These are phyloP conservation scores for Tribolium freemani DNA, from an alignment of 2,888 invertebrate genomes.

Conservation along the genomic window DNA sequence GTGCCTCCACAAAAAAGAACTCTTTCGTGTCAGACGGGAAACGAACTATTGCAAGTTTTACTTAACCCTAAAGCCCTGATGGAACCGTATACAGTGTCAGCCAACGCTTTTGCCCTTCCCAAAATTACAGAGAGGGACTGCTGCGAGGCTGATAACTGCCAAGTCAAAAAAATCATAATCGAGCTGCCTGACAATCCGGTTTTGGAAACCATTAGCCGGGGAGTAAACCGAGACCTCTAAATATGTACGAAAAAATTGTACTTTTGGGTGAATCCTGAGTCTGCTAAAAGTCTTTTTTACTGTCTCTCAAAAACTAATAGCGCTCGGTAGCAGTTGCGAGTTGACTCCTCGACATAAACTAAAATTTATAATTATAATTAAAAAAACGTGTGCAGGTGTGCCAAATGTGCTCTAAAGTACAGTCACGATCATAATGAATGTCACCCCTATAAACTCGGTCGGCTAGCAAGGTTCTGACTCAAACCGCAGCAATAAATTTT, in stretches of 20 bases:
- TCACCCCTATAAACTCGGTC: too few species aligned
- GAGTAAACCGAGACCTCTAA: too few species aligned
- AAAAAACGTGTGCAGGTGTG: not conserved
- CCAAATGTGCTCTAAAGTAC: not conserved
- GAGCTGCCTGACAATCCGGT: constrained; percentile 57
- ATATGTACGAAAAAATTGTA: too few species aligned
- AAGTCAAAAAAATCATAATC: constrained; percentile 68
- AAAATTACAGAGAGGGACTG: constrained; percentile 62
- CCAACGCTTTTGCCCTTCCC: constrained; percentile 45
- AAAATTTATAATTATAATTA: not conserved
- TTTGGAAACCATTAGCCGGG: not conserved
- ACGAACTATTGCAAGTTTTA: constrained; percentile 63
- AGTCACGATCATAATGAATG: too few species aligned
- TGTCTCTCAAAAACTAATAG: too few species aligned
- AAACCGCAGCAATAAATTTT: too few species aligned
- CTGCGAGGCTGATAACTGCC: constrained; percentile 65
- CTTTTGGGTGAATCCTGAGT: too few species aligned
- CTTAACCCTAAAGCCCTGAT: constrained; percentile 59
- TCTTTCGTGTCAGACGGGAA: constrained; percentile 67
- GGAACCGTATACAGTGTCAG: constrained; percentile 48
- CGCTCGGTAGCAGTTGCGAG: too few species aligned
- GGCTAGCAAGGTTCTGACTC: too few species aligned
- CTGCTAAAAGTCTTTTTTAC: too few species aligned
- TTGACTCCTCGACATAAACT: too few species aligned
- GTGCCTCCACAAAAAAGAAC: constrained; percentile 61